Base-by-base conservation (phyloP, 2,888 invertebrate genomes). In the Ormyrus labotus region DNA sequence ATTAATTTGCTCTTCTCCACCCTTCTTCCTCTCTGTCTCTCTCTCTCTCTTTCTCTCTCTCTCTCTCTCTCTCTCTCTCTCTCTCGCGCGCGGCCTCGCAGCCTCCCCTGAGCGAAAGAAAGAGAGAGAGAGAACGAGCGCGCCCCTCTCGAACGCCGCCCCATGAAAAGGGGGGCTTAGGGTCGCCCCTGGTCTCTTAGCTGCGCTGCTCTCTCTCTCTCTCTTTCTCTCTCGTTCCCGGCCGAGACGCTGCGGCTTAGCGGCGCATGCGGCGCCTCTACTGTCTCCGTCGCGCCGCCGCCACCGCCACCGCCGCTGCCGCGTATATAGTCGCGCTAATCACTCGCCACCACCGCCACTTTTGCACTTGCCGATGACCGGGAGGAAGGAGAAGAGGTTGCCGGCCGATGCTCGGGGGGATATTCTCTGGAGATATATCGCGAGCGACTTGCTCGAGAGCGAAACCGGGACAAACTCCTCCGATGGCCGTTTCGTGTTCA, bases 1-100 rank as follows among this genome's bases (percentile, higher is more conserved):
- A 90, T 90, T 90, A 90, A 90, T 90, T 90, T 89, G 89, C 90
- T 19, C 19, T 88, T 89, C 84, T 83, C 89, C 87, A 87, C 88
- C 87, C 86, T 85, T 84, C 84, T 19, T 19, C 73, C 83, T 69
- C 19, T 19, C 19, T 19, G 70, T 72, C 75, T 78, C 81, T 73
- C 68, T 72, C 68, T 19, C 19, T 19, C 19, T 19, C 19, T 19
- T 2, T 19, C 1, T 19, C 1, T 19, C 19, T 19, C 19, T 19
- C 1, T 19, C 19, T 19, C 19, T 19, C 19, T 19, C 19, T 19
- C 19, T 13, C 19, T 19, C 19, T 19, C 19, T 19, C 19, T 19
- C 19, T 19, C 19, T 19, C 19, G 1, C 19, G 19, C 19, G 19
- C 19, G 19, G 19, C 19, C 19, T 19, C 19, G 19, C 19, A 19